These are phyloP conservation scores for Sibirionetta formosa DNA, from an alignment of 2,797 vertebrate genomes.

Conservation along the genomic window DNA sequence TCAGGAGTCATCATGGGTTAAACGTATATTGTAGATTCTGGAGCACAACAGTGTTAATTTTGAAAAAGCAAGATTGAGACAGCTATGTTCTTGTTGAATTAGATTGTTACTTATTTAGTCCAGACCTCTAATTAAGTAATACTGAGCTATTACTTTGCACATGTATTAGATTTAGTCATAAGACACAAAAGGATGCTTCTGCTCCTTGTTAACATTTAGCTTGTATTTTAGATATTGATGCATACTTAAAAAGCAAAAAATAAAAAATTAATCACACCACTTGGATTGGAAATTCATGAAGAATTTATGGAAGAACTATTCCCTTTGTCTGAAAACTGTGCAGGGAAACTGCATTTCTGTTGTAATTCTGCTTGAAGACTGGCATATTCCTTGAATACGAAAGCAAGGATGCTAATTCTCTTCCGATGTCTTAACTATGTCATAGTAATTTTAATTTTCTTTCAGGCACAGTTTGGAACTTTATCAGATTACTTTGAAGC, in stretches of 20 bases:
- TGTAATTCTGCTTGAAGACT: neutral
- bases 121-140: neutral
- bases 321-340: neutral
- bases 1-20: neutral
- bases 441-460: constrained; percentile 26
- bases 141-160: neutral
- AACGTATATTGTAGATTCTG: neutral
- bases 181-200: neutral
- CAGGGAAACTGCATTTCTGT: neutral
- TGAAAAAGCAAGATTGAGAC: neutral
- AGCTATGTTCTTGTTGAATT: neutral
- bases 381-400: neutral
- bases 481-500: constrained; percentile 93
- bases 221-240: neutral
- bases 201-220: neutral
- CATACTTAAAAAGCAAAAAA: neutral
- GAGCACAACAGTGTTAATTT: neutral
- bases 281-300: neutral
- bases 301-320: neutral
- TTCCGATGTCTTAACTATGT: neutral
- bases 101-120: neutral
- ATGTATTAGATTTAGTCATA: neutral
- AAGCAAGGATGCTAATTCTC: neutral
- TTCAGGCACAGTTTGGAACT: constrained; percentile 93
- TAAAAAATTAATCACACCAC: neutral